phyloP scores from a whole-genome alignment of 1,140 invertebrate genomes.

The Periplaneta americana region DNA sequence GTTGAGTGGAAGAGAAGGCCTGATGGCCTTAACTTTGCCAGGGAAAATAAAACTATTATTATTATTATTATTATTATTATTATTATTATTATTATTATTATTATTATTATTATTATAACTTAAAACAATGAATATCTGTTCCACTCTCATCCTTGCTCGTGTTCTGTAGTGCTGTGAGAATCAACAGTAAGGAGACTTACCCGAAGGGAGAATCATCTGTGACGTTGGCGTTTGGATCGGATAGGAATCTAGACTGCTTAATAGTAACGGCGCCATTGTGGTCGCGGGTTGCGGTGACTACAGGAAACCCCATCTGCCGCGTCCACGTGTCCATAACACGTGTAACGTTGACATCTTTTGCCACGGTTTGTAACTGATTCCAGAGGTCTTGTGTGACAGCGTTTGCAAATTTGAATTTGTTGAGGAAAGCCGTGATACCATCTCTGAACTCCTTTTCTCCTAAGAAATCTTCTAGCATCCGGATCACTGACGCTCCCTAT shows the following conservation, averaged over 20 bases:
- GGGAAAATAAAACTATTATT: too few species aligned
- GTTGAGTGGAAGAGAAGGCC: too few species aligned
- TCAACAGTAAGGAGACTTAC: neutral
- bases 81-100: too few species aligned
- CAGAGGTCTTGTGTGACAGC: conserved; percentile 78
- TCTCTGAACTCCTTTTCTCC: conserved; percentile 64
- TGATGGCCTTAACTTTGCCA: too few species aligned
- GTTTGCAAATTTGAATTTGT: conserved; percentile 61
- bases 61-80: too few species aligned
- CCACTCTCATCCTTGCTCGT: too few species aligned
- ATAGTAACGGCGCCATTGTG: conserved; percentile 48
- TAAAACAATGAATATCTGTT: too few species aligned
- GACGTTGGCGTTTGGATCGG: conserved; percentile 51
- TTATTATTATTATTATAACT: too few species aligned
- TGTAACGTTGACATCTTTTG: conserved; percentile 45
- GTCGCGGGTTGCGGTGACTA: conserved; percentile 56
- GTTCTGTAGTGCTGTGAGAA: too few species aligned
- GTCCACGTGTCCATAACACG: conserved; percentile 91
- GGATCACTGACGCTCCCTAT: conserved; percentile 78
- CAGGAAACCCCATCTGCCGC: conserved; percentile 85
- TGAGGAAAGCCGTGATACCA: conserved; percentile 69
- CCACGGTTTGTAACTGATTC: conserved; percentile 46
- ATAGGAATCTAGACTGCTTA: conserved; percentile 67
- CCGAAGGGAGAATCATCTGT: neutral
- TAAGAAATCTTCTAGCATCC: conserved; percentile 86